Conservation (phyloP, 2,113 vertebrate species). For the Chionomys nivalis region DNA sequence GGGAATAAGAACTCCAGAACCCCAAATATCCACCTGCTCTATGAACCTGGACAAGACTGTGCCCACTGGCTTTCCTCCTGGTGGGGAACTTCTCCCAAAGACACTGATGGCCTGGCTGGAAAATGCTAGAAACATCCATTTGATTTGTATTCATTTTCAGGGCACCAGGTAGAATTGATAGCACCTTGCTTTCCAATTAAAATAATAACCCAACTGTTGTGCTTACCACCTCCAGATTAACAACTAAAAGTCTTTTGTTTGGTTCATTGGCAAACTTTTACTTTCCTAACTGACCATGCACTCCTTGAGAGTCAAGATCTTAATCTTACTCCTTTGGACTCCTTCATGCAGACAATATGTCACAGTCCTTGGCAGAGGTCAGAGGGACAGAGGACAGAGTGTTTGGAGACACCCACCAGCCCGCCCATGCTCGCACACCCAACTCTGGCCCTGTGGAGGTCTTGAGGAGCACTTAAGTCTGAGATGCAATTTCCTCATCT, state of each 20-base stretch:
- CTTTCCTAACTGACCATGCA: slow-evolving; percentile 27
- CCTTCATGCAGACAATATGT: not conserved
- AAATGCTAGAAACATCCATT: slow-evolving; percentile 7
- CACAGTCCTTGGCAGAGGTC: not conserved
- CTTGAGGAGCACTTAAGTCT: slow-evolving; percentile 14
- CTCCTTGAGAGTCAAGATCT: not conserved
- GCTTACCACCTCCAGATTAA: not conserved
- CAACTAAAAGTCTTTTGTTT: not conserved
- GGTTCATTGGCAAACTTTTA: slow-evolving; percentile 49
- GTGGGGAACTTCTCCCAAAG: not conserved
- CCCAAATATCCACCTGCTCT: not conserved
- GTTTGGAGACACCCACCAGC: not conserved
- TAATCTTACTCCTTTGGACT: slow-evolving; percentile 14
- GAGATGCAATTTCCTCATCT: slow-evolving; percentile 18
- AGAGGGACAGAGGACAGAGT: not conserved
- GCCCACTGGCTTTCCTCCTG: not conserved
- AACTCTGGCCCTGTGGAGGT: not conserved
- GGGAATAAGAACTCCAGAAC: not conserved
- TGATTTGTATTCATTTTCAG: not conserved
- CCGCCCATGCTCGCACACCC: rapidly evolving
- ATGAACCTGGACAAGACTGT: not conserved
- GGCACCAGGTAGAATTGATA: not conserved
- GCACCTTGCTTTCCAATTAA: slow-evolving; percentile 21
- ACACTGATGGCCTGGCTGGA: not conserved
- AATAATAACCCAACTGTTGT: not conserved